Evolutionary conservation across 2,888 invertebrate genomes (phyloP), one percentile per base, ranked within the genome.

Genomic region (Rhabditophanes sp.): DNA sequence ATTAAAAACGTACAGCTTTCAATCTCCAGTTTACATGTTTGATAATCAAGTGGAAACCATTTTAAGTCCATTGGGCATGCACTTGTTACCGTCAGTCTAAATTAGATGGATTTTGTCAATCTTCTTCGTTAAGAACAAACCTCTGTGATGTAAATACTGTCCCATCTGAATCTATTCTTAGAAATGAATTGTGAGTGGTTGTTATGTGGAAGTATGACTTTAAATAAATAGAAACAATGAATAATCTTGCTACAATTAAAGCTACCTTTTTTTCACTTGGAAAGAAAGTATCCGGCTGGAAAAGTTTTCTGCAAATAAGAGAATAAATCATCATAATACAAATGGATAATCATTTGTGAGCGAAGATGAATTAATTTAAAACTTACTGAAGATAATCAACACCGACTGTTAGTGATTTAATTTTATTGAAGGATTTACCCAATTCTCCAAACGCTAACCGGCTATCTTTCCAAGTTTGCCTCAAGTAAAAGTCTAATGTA

Each of bases 251-350:
- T n/a, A n/a, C n/a, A n/a, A n/a, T n/a, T n/a, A n/a, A n/a, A n/a
- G n/a, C n/a, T n/a, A n/a, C n/a, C 74, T 88, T 88, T 73, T 96
- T 99, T 74, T 99, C 96, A 71, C 99, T 96, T 65, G 93, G 93
- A 73, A 99, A 93, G 74, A 96, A 96, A n/a, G n/a, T n/a, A n/a
- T n/a, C n/a, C n/a, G n/a, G n/a, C n/a, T n/a, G n/a, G n/a, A n/a
- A n/a, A n/a, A n/a, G n/a, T n/a, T n/a, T n/a, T n/a, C n/a, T n/a
- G n/a, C n/a, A n/a, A n/a, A n/a, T n/a, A n/a, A n/a, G n/a, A n/a
- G n/a, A n/a, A n/a, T n/a, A n/a, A n/a, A n/a, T n/a, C n/a, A n/a
- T n/a, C n/a, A n/a, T n/a, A n/a, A n/a, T n/a, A n/a, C n/a, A n/a
- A n/a, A n/a, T n/a, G n/a, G n/a, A n/a, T n/a, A n/a, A n/a, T n/a